Evolutionary conservation across 2,888 invertebrate genomes (phyloP), one percentile per base, ranked within the genome.

Genomic region (Rhodophaea formosa): DNA sequence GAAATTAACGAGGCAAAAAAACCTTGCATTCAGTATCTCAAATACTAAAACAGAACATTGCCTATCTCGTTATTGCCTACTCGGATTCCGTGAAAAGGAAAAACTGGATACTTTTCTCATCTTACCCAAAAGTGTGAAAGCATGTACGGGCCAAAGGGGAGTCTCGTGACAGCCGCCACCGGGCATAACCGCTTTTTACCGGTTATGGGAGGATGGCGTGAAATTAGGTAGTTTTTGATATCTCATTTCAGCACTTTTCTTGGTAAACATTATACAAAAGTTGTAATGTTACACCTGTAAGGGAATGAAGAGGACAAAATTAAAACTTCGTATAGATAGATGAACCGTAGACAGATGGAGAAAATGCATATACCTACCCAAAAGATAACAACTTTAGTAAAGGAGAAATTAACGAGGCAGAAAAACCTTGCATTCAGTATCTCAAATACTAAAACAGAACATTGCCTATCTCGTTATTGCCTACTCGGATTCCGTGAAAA

Each of bases 41-140:
- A 10, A 15, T 15, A 45, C 15, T 15, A 6, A 45, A 45, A 45
- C 8, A 15, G 3, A 45, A 16, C 10, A 10, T 5, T 16, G 8
- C 15, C 45, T 3, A 10, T 29, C 12, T 47, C 29, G 12, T 47
- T 8, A 47, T 47, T 47, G 29, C 5, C 47, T 45, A 45, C 16
- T 45, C 62, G 54, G 17, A 45, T 17, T 45, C 17, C 45, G 45
- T 7, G 16, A 45, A 45, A 45, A 45, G 35, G 35, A 45, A 45
- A 17, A 45, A 45, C 45, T 45, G 61, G 66, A 75, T 81, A 81
- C 68, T 82, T 82, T 78, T 72, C 71, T 64, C 72, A 72, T 29
- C 42, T 65, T 75, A 68, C 68, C 72, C 75, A 74, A 82, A 84
- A 87, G 87, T 88, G 87, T 86, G 79, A 86, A 88, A 86, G 76